Base-by-base conservation (phyloP, 2,888 invertebrate species). In the Metellina segmentata region DNA sequence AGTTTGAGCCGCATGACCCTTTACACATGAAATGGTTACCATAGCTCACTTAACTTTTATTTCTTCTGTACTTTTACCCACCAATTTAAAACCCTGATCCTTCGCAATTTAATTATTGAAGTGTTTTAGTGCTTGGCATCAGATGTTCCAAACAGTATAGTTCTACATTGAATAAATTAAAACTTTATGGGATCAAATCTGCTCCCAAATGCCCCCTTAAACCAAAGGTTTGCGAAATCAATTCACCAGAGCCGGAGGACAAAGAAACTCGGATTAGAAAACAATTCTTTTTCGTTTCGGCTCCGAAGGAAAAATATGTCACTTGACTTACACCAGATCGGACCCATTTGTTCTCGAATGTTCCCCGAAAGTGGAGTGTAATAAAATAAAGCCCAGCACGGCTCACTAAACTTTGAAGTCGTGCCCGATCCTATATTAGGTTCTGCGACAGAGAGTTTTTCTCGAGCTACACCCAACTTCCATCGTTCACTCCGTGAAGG, bases 371-470 rank as follows among this genome's bases (percentile, higher is more conserved):
- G 78, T 52, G 48, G 19, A 61, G 78, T 51, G 78, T 72, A 87
- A 87, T 87, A 87, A 87, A 85, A 87, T 71, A 79, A 87, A 78
- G 52, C 72, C 52, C n/a, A 13, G 87, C 87, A 87, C 79, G 87
- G 72, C 79, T 79, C 87, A 87, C 87, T 81, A 87, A 87, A 87
- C 87, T 81, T 87, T 87, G 79, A 87, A 87, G 87, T 77, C 77
- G 61, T 77, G 75, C 79, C 72, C 70, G 53, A 71, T 72, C 81
- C 72, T 20, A 72, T 71, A 71, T 81, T 71, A 85, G 69, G 75
- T 74, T 61, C 53, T 72, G 51, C 34, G 71, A 72, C 20, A 16
- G 19, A 11, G 20, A 16, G 52, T 72, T 79, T 79, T 87, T 70
- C 49, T 87, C 48, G 69, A 69, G 69, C 52, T 11, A n/a, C 8